Evolutionary conservation across 2,113 vertebrate species (phyloP), one percentile per base, ranked within the genome.

Genomic region (Calypte anna): DNA sequence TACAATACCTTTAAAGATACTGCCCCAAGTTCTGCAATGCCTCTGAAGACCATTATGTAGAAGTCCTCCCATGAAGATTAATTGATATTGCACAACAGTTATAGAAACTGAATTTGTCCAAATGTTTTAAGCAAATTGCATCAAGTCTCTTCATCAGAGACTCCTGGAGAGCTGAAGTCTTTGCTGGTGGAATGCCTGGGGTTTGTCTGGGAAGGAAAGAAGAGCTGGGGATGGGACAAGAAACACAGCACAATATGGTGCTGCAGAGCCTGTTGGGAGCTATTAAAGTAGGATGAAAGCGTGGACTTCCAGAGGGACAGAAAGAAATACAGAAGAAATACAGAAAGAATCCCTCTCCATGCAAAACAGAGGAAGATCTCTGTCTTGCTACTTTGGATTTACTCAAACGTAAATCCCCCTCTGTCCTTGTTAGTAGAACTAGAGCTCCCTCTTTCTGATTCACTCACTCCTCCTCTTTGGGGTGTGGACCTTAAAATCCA

Each of bases 391-490:
- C 33, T 83, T 93, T 86, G 72, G 30, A 18, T 55, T 5, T 46
- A 40, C 24, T 67, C 51, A 55, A 88, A 63, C 18, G 48, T 10
- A 87, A 91, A 64, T 23, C 1, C 43, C 44, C 20, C 61, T 75
- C 50, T 66, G 57, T n/a, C n/a, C 43, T 70, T 20, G 30, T 67
- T 54, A 96, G 20, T 79, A 75, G 75, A 70, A 46, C 68, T 85
- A 83, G 93, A 93, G 91, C 93, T 95, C 90, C 88, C 93, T 82
- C 95, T 96, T 96, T 94, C 93, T 91, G 94, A 94, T 91, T 64
- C 40, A 28, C 30, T 91, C 23, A 48, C 57, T 90, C 8, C 54
- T 82, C 38, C 12, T 63, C 30, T 74, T 78, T 0, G 0, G 27
- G 22, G 24, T 62, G 17, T 50, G 68, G 21, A 74, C 53, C 17